Evolutionary conservation across 2,888 invertebrate species (phyloP).

Genomic region (Nomada ruficornis): DNA sequence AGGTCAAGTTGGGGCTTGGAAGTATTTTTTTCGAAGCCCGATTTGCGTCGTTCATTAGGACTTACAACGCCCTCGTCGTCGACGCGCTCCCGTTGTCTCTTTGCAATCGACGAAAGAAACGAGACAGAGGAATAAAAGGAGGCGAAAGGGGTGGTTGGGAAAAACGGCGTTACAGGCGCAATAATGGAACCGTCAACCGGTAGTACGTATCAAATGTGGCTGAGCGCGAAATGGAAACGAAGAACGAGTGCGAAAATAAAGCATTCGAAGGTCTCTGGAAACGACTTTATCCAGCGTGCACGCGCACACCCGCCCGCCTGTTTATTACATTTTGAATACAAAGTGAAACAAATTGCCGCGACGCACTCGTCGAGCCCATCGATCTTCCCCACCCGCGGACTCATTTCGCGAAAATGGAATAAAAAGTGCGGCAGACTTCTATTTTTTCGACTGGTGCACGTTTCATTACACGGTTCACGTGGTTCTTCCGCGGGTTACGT

Average conservation of each 20-base stretch:
- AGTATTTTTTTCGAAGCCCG: neutral
- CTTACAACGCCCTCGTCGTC: too few species aligned
- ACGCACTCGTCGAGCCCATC: constrained; percentile 34
- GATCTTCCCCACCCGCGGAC: constrained; percentile 21
- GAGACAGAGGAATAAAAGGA: neutral
- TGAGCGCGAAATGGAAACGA: constrained; percentile 31
- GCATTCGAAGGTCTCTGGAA: constrained; percentile 2
- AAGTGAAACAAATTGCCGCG: constrained; percentile 56
- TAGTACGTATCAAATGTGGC: constrained; percentile 41
- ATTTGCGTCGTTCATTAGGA: neutral
- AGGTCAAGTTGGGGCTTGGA: constrained; percentile 9
- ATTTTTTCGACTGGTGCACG: neutral
- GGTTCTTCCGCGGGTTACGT: neutral
- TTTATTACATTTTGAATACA: constrained; percentile 52
- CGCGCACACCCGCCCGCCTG: neutral
- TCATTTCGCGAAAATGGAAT: constrained; percentile 6
- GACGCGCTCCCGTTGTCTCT: neutral
- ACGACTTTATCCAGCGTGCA: constrained; percentile 40
- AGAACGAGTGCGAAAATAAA: constrained; percentile 38
- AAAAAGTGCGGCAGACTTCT: neutral
- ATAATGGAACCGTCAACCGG: constrained; percentile 47
- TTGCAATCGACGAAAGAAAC: neutral
- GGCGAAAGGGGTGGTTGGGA: neutral
- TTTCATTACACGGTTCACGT: constrained; percentile 1
- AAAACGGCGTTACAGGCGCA: constrained; percentile 20